phyloP scores from a whole-genome alignment of 2,797 vertebrate species.

The Decapterus maruadsi region DNA sequence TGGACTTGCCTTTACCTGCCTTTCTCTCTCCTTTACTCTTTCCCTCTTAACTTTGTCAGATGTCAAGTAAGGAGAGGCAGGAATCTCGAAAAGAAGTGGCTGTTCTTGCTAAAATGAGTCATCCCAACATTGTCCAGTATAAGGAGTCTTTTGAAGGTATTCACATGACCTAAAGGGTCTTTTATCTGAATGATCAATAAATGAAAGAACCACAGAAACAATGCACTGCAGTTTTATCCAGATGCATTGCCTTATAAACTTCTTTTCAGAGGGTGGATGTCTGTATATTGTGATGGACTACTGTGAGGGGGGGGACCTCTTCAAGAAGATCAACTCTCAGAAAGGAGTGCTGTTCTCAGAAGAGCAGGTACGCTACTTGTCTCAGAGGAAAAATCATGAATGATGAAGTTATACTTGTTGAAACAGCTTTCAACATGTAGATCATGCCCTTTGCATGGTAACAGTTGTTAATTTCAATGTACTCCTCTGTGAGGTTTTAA shows the following conservation, averaged over 20 bases:
- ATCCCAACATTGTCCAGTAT: conserved; percentile 98
- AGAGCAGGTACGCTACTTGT: conserved; percentile 89
- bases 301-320: conserved; percentile 98
- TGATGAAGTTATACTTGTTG: background rate
- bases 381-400: background rate
- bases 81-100: conserved; percentile 97
- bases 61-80: conserved; percentile 95
- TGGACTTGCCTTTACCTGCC: background rate
- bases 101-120: conserved; percentile 97
- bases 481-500: background rate
- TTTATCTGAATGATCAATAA: background rate
- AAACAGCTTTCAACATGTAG: background rate
- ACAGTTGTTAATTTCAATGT: background rate
- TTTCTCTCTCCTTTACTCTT: background rate
- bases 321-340: conserved; percentile 98
- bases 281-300: conserved; percentile 99
- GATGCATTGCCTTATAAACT: background rate
- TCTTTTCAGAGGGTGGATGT: conserved; percentile 92
- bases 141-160: conserved; percentile 98
- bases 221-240: background rate
- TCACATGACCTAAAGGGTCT: background rate
- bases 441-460: background rate
- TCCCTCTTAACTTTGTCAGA: conserved; percentile 81
- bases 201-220: background rate
- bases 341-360: conserved; percentile 94